A percentile compares a stretch with the other conserved stretches of the same genome.
Evolutionary conservation across 2,888 invertebrate species (phyloP).

Genomic region (Nephrotoma flavescens): DNA sequence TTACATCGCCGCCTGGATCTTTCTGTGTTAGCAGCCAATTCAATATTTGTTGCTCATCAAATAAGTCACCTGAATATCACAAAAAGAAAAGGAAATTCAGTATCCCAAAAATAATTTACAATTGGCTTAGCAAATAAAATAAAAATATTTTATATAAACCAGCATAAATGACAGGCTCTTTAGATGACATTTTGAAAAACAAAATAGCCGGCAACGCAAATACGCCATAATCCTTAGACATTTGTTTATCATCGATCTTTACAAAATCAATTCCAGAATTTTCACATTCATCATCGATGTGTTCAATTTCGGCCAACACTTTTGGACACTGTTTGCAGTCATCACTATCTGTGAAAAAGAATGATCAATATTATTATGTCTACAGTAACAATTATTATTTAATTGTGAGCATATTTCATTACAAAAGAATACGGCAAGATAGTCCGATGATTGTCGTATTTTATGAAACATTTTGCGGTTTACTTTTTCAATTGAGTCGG

Average conservation of each 20-base stretch:
- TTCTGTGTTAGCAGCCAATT: conserved; percentile 84
- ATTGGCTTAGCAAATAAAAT: not conserved
- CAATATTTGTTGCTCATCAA: conserved; percentile 76
- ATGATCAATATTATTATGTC: conserved; percentile 3
- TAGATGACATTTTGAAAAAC: conserved; percentile 75
- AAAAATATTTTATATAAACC: conserved; percentile 34
- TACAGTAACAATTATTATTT: not conserved
- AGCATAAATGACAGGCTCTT: conserved; percentile 83
- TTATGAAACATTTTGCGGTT: conserved; percentile 89
- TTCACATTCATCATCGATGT: conserved; percentile 88
- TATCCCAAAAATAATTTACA: not conserved
- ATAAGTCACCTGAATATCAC: conserved; percentile 50
- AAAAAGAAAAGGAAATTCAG: not conserved
- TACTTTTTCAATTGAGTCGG: conserved; percentile 82
- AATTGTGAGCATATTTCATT: conserved; percentile 29
- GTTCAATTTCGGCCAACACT: conserved; percentile 75
- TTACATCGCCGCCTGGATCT: conserved; percentile 81
- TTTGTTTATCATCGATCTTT: conserved; percentile 74
- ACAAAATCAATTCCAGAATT: conserved; percentile 82
- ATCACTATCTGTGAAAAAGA: conserved; percentile 58
- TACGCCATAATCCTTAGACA: conserved; percentile 78
- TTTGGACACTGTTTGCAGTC: conserved; percentile 88
- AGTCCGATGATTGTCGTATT: conserved; percentile 75
- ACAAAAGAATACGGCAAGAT: conserved; percentile 89
- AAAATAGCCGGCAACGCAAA: conserved; percentile 81